These are phyloP conservation scores for Oeneis ivallda DNA, from an alignment of 2,888 invertebrate genomes.

Conservation along the genomic window DNA sequence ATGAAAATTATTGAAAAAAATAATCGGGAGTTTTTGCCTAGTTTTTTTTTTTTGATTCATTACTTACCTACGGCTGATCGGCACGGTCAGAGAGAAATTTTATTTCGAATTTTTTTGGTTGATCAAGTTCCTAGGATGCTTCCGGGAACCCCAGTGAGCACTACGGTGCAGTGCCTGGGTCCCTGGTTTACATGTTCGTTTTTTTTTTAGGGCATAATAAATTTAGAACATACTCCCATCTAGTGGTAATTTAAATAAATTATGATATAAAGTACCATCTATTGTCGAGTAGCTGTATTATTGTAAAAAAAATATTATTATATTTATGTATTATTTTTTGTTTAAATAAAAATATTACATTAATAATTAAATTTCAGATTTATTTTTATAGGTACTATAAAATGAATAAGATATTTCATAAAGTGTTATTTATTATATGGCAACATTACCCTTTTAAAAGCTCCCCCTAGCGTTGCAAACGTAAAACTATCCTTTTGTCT, in stretches of 20 bases:
- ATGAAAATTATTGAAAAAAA: too few species aligned
- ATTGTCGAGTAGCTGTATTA: constrained; percentile 18
- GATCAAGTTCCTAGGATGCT: too few species aligned
- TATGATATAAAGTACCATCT: constrained; percentile 17
- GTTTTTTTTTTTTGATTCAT: too few species aligned
- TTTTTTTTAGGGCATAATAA: too few species aligned
- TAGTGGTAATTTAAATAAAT: neutral
- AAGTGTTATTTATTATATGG: constrained; percentile 45
- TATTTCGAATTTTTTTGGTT: too few species aligned
- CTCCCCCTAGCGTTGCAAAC: constrained; percentile 54
- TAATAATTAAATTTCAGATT: neutral
- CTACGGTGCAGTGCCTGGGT: too few species aligned
- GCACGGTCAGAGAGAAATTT: too few species aligned
- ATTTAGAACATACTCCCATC: constrained; percentile 16
- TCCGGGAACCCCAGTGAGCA: too few species aligned
- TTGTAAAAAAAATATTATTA: neutral
- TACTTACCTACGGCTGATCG: too few species aligned
- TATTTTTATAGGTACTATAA: constrained; percentile 1
- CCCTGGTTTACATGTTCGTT: too few species aligned
- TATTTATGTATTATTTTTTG: neutral
- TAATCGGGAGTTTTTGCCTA: too few species aligned
- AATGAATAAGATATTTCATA: neutral
- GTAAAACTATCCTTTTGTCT: constrained; percentile 67
- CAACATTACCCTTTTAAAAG: constrained; percentile 46
- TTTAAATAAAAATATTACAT: neutral